Evolutionary conservation across 2,797 vertebrate genomes (phyloP), one percentile per base, ranked within the genome.

Genomic region (Rallus crepitans): DNA sequence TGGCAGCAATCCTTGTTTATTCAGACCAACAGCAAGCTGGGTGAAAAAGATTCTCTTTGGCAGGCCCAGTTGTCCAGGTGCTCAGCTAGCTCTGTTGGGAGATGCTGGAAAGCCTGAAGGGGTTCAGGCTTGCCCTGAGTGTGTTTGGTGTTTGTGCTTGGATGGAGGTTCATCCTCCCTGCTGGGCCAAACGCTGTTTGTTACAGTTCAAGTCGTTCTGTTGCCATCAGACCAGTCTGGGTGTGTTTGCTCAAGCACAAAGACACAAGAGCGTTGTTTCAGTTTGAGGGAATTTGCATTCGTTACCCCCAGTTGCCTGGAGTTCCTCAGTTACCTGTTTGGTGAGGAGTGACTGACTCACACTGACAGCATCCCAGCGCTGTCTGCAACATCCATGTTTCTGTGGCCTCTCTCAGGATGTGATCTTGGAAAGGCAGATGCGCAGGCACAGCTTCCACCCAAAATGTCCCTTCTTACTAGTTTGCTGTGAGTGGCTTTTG

Each of bases 261-360:
- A 69, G 21, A 61, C 87, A 90, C 0, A 10, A 24, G 33, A 63
- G 27, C 0, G 0, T 71, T 85, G 39, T 80, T 87, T 88, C 57
- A 47, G 33, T 91, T 80, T 50, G 71, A 71, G n/a, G 37, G n/a
- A 94, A 89, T 90, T 91, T 75, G 55, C 79, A 81, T 92, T 95
- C 57, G 60, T 95, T 94, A 89, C 87, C 28, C 55, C 57, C 40
- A 77, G 2, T 68, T 89, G 53, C 78, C 56, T 82, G 3, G 5
- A 86, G 72, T 89, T 87, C 78, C 57, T 93, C 84, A 87, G n/a
- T 85, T 89, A 65, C 21, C 42, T 50, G 19, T 77, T 91, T 69
- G 81, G 37, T 0, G 4, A 92, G 75, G 33, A 85, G 82, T 85
- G 81, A 91, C 81, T 92, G n/a, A 14, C 45, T 52, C 61, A 61